Conservation (phyloP, 2,113 vertebrate species). For the Toxostoma redivivum region DNA sequence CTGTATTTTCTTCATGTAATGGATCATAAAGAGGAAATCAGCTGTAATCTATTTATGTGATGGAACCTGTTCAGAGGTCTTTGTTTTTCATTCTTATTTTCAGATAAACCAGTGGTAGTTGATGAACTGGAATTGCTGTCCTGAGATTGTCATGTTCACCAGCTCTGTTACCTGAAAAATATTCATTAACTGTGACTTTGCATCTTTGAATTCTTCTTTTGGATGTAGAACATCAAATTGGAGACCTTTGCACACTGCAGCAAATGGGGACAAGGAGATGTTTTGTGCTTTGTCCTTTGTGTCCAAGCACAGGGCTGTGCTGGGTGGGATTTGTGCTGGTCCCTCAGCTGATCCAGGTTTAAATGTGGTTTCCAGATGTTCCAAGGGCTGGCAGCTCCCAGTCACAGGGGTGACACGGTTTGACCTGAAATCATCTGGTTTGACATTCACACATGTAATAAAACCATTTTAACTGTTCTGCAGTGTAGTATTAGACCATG, state of each 20-base stretch:
- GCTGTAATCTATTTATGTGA: neutral
- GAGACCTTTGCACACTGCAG: neutral
- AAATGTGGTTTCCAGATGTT: neutral
- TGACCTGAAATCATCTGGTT: neutral
- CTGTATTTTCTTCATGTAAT: neutral
- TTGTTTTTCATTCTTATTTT: neutral
- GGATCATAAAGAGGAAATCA: neutral
- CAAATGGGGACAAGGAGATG: neutral
- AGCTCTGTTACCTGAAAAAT: neutral
- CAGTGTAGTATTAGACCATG: neutral
- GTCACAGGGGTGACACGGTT: neutral
- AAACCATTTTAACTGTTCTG: neutral
- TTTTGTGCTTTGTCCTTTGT: neutral
- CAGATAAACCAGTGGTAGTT: neutral
- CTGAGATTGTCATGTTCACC: neutral
- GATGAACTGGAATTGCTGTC: neutral
- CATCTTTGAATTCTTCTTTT: neutral
- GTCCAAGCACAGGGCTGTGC: neutral
- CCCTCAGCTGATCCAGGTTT: neutral
- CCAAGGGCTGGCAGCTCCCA: neutral
- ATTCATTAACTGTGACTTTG: neutral
- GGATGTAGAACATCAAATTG: fast-evolving
- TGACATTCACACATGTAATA: neutral
- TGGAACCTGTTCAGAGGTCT: neutral
- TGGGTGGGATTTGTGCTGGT: fast-evolving